Conservation (phyloP, 2,113 vertebrate genomes). For the Agapornis roseicollis region DNA sequence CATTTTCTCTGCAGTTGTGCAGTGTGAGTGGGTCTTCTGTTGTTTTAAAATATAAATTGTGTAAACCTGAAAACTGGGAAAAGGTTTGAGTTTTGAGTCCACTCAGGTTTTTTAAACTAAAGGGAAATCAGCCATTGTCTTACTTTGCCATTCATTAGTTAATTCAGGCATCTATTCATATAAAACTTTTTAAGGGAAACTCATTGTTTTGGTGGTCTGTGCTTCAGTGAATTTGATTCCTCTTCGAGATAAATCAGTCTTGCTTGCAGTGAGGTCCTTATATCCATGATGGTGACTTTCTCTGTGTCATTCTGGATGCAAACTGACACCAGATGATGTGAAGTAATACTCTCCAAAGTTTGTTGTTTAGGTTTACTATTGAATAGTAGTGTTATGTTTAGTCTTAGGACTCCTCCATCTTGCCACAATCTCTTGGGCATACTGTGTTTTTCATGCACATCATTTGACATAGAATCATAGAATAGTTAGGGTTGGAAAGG, state of each 20-base stretch:
- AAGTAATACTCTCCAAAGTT: no score
- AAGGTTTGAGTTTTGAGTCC: not conserved
- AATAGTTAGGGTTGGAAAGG: no score
- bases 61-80: not conserved
- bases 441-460: not conserved
- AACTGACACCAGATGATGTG: not conserved
- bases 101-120: not conserved
- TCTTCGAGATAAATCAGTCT: not conserved
- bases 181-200: not conserved
- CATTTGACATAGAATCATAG: no score
- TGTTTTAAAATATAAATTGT: not conserved
- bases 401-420: not conserved
- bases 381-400: accelerated
- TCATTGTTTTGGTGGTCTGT: not conserved
- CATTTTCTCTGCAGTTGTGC: not conserved
- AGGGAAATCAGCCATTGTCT: not conserved
- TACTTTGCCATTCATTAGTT: not conserved
- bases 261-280: accelerated
- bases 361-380: not conserved
- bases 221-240: not conserved
- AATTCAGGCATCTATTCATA: accelerated
- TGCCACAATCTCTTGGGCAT: not conserved
- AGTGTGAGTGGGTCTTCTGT: not conserved
- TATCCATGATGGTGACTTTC: not conserved
- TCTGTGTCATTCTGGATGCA: not conserved